Evolutionary conservation across 2,888 invertebrate genomes (phyloP), one percentile per base, ranked within the genome.

Genomic region (Fabriciana adippe): DNA sequence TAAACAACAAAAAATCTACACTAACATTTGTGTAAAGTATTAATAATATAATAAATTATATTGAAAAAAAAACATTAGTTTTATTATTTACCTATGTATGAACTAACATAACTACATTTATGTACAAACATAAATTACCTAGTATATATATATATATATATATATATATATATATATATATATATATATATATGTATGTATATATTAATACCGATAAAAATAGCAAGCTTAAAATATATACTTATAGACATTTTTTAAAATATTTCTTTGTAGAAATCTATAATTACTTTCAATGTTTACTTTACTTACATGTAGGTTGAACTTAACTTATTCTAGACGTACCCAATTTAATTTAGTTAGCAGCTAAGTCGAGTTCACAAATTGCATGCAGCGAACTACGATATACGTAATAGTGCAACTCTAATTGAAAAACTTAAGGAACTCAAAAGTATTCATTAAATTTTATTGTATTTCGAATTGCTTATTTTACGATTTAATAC

Each of bases 291-390:
- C 11, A 61, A 41, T 51, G 11, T 41, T 35, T 61, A 51, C 2
- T 51, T 48, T 50, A 31, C 35, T 35, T 51, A 51, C 18, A 35
- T 51, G 18, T 31, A 16, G 14, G 8, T 53, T 61, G 18, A 31
- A 48, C 41, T 55, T n/a, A 21, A 69, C 56, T 69, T 67, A 72
- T 66, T 64, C 67, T 45, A 60, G 67, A 60, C 63, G 69, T 50
- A 61, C 54, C 64, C 67, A 74, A 41, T 74, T 74, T 72, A 75
- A 72, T 74, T 74, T 69, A 66, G 59, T 74, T 70, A 66, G 59
- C 66, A 66, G 65, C 68, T 71, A 60, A 74, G 72, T 67, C 68
- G 57, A 70, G 68, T 74, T 72, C 65, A 68, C 69, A 69, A 67
- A 73, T 73, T 71, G 69, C 74, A 71, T 70, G 71, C 64, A 66